Percentiles rank a stretch among this genome's conserved stretches.
Conservation (phyloP, 1,140 invertebrate species). For the Calycopis cecrops region DNA sequence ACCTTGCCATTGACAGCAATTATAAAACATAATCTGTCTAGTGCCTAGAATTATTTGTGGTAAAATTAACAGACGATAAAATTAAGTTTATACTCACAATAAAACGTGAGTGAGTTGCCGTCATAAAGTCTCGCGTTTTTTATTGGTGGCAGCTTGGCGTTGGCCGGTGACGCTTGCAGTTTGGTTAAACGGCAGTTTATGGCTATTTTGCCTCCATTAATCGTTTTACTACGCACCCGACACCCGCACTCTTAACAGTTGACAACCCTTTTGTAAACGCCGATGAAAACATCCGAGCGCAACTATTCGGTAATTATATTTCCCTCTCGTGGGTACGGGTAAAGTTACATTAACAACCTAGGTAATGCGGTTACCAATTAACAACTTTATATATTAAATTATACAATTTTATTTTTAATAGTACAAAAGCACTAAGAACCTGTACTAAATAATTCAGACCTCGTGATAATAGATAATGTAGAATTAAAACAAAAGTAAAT, state of each 20-base stretch:
- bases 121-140: conserved; percentile 75
- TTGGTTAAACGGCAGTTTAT: conserved; percentile 74
- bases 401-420: no score
- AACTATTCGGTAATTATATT: no score
- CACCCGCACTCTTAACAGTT: conserved; percentile 25
- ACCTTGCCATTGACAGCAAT: conserved; percentile 56
- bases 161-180: conserved; percentile 71
- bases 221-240: conserved; percentile 70
- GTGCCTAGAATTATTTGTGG: conserved; percentile 70
- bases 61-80: conserved; percentile 75
- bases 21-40: conserved; percentile 50
- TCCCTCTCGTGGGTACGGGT: neutral
- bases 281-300: neutral
- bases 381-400: no score
- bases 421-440: no score
- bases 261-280: conserved; percentile 39
- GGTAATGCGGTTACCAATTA: no score
- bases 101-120: conserved; percentile 73
- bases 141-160: conserved; percentile 67
- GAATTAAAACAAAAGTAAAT: no score
- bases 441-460: no score
- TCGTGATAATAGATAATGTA: no score
- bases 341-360: conserved; percentile 12
- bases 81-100: conserved; percentile 75
- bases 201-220: conserved; percentile 73